Percentiles rank a stretch among this genome's conserved stretches.
Conservation (phyloP, 1,140 invertebrate genomes). For the Drosophila parvula region DNA sequence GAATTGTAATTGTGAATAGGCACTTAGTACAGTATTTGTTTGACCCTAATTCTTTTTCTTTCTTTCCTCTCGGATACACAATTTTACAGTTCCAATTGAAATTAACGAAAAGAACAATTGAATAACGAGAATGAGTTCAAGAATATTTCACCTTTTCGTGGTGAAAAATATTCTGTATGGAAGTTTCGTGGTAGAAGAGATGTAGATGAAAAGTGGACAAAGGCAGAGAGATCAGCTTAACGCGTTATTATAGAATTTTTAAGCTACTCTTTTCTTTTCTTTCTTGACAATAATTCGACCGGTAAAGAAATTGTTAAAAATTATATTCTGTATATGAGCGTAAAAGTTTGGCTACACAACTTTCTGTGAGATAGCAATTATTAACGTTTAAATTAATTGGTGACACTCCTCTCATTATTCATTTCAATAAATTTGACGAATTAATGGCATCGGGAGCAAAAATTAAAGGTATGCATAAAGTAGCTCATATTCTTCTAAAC, state of each 20-base stretch:
- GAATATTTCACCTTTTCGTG: constrained; percentile 5
- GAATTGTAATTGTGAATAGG: not conserved
- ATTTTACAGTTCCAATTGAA: not conserved
- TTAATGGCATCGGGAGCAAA: constrained; percentile 74
- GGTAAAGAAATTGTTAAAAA: constrained; percentile 59
- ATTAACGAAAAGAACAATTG: not conserved
- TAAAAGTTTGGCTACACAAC: constrained; percentile 59
- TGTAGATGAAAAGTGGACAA: not conserved
- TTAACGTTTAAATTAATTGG: constrained; percentile 76
- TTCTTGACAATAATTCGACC: constrained; percentile 63
- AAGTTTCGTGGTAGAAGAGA: not conserved
- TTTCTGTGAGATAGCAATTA: constrained; percentile 71
- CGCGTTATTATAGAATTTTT: constrained; percentile 76
- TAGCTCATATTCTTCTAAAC: constrained; percentile 36
- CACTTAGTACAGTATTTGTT: not conserved
- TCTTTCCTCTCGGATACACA: not conserved
- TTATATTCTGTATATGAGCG: too few relatives aligned
- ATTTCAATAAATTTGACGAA: constrained; percentile 82
- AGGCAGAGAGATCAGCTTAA: constrained; percentile 20
- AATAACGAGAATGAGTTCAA: constrained; percentile 6
- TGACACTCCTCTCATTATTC: constrained; percentile 71
- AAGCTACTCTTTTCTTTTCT: constrained; percentile 74
- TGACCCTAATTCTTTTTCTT: not conserved
- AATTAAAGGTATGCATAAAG: constrained; percentile 77
- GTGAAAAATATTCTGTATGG: not conserved